Evolutionary conservation across 2,888 invertebrate species (phyloP), one percentile per base, ranked within the genome.

Genomic region (Cheilosia scutellata): DNA sequence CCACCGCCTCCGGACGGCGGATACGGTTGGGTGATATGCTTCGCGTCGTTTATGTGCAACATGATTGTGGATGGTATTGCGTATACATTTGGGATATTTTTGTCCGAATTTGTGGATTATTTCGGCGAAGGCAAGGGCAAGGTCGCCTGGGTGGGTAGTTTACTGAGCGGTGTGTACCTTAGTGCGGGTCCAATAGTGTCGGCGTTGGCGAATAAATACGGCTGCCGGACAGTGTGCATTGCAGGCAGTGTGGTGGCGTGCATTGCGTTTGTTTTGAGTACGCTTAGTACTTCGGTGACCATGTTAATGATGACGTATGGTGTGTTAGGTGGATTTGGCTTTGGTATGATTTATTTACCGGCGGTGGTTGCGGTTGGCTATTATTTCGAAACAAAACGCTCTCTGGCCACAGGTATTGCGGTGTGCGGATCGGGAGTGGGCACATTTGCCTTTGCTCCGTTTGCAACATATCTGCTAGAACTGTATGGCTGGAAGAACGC

Each of bases 61-160:
- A 95, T 99, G 94, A 97, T 99, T 89, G 98, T 99, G 76, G 99
- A 99, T 92, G 99, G 98, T 89, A 98, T 99, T 87, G 97, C 98
- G n/a, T 99, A 99, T 93, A 98, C 98, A 6, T 99, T 99, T 92
- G 99, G 99, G 70, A 96, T 99, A 90, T 97, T 98, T 93, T 94
- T 98, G 58, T 94, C 95, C 33, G 95, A 96, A 90, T 95, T 98
- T 90, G 96, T 96, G 83, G 93, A 93, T 2, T 95, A 95, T 91
- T 99, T 97, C 91, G 95, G 95, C 29, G 96, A 96, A 90, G 96
- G 97, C 71, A 96, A 96, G 90, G 97, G 97, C 72, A 97, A 95
- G 88, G 96, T 96, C 44, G 97, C 99, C 62, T 97, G 98, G 96
- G 97, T 98, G 76, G 98, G 98, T 88, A 98, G 98, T 88, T 94